Evolutionary conservation across 2,113 vertebrate species (phyloP).

Genomic region (Toxotes jaculatrix): DNA sequence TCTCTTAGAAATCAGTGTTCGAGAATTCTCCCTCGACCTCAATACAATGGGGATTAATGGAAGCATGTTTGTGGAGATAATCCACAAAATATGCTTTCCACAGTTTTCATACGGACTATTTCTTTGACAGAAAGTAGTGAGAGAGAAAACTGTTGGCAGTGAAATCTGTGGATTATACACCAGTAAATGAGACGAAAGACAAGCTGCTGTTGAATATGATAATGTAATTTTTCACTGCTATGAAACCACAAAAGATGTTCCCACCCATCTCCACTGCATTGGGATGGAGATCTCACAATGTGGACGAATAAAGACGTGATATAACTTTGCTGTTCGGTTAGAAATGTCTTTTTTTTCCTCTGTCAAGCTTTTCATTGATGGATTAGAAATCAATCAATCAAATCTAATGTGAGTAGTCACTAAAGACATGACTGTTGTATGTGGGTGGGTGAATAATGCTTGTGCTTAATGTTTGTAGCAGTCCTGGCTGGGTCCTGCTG

Average conservation of each 20-base stretch:
- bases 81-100: background rate
- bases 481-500: background rate
- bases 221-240: no score
- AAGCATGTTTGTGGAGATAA: background rate
- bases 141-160: background rate
- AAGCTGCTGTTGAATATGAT: background rate
- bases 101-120: background rate
- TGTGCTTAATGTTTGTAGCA: slow-evolving; percentile 12
- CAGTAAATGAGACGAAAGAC: background rate
- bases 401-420: background rate
- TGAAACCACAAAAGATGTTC: background rate
- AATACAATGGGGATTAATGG: background rate
- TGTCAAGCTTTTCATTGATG: background rate
- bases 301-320: no score
- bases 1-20: background rate
- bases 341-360: background rate
- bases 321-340: no score
- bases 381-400: background rate
- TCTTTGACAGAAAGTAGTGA: background rate
- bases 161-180: background rate
- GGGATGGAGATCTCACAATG: background rate
- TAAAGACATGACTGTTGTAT: background rate
- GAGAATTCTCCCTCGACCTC: background rate
- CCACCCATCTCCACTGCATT: background rate
- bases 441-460: background rate